Conservation (phyloP, 2,888 invertebrate genomes). For the Acholoe squamosa region DNA sequence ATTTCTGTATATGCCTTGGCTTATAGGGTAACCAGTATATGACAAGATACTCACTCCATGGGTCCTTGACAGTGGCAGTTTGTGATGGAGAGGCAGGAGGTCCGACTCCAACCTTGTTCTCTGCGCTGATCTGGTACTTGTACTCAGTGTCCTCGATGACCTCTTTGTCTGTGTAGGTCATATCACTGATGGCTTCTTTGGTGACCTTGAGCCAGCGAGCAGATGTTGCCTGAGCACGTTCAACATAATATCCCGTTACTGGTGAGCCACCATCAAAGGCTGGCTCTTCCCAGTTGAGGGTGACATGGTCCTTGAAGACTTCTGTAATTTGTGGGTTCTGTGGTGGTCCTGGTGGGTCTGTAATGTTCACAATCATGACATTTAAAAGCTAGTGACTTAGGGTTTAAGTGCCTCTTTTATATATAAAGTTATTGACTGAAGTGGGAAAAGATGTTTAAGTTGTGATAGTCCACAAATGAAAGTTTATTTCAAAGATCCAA, state of each 20-base stretch:
- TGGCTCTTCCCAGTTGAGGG: conserved; percentile 72
- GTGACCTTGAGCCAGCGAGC: conserved; percentile 74
- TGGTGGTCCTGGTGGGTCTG: conserved; percentile 75
- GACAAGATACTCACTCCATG: conserved; percentile 72
- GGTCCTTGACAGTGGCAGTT: conserved; percentile 74
- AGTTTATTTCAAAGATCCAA: too few species aligned
- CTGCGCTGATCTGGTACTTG: conserved; percentile 82
- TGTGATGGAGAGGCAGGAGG: conserved; percentile 66
- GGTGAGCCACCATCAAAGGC: conserved; percentile 74
- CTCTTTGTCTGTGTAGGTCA: conserved; percentile 69
- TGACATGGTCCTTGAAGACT: conserved; percentile 72
- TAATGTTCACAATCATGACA: background rate
- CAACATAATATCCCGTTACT: conserved; percentile 73
- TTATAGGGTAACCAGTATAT: too few species aligned
- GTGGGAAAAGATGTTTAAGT: too few species aligned
- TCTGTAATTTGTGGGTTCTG: conserved; percentile 69
- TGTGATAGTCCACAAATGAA: too few species aligned
- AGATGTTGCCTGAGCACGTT: conserved; percentile 66
- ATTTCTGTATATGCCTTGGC: too few species aligned
- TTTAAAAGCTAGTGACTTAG: too few species aligned
- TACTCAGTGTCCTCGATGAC: conserved; percentile 86
- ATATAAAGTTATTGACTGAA: too few species aligned
- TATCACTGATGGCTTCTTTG: conserved; percentile 80
- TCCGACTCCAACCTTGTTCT: conserved; percentile 87
- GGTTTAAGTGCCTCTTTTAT: too few species aligned